Conservation (phyloP, 2,797 vertebrate genomes). For the Eremophila alpestris region DNA sequence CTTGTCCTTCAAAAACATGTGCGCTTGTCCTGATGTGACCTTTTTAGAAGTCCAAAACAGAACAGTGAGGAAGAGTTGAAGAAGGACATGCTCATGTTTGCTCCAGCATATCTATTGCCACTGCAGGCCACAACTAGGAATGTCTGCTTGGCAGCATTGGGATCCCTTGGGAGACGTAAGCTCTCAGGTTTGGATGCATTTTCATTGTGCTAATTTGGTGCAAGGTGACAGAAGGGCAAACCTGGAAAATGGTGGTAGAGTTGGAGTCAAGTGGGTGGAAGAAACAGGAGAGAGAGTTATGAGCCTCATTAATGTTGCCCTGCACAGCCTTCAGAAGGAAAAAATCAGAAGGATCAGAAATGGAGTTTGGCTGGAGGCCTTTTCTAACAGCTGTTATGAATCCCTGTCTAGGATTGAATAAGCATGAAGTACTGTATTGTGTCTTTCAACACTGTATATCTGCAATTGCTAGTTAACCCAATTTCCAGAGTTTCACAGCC, state of each 20-base stretch:
- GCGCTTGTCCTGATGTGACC: neutral
- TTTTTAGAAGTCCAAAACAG: neutral
- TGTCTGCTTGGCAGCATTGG: neutral
- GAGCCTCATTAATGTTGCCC: neutral
- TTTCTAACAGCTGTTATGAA: neutral
- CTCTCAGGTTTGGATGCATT: neutral
- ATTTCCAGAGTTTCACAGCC: neutral
- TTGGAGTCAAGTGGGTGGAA: neutral
- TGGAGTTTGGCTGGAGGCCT: neutral
- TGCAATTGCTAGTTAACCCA: neutral
- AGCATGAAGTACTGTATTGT: neutral
- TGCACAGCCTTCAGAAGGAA: neutral
- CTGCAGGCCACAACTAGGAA: neutral
- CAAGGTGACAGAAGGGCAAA: neutral
- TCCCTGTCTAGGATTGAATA: neutral
- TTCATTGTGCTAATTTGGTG: neutral
- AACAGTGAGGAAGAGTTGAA: neutral
- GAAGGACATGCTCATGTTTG: neutral
- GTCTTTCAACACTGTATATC: neutral
- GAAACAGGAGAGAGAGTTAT: neutral
- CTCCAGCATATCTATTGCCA: neutral
- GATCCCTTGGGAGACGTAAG: neutral
- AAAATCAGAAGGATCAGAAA: neutral
- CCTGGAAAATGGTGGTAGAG: neutral
- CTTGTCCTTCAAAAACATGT: neutral